phyloP scores from a whole-genome alignment of 1,140 invertebrate species.

The Dendrolimus punctatus region DNA sequence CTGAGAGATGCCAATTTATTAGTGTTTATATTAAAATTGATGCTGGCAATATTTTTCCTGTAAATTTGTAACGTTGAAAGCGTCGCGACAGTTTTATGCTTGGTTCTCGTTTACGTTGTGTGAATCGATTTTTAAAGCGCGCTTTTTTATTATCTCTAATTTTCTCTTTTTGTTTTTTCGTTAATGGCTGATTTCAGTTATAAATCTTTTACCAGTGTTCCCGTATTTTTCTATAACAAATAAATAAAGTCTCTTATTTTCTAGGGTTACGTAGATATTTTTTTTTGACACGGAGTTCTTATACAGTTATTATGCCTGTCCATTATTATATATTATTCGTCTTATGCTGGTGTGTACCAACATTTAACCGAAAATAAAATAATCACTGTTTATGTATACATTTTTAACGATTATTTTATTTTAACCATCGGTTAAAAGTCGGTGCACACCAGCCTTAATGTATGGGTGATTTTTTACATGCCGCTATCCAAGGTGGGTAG shows the following conservation, averaged over 20 bases:
- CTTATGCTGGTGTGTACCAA: too few relatives aligned
- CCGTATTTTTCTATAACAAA: neutral
- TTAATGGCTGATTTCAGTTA: conserved; percentile 1
- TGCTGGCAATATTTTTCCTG: conserved; percentile 62
- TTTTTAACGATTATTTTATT: too few relatives aligned
- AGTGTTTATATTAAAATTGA: conserved; percentile 69
- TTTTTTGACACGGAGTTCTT: too few relatives aligned
- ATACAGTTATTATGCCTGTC: too few relatives aligned
- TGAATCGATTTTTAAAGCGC: conserved; percentile 49
- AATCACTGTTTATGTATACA: too few relatives aligned
- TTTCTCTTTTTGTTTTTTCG: conserved; percentile 13
- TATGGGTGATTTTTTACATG: too few relatives aligned
- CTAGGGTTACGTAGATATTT: too few relatives aligned
- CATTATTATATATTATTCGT: too few relatives aligned
- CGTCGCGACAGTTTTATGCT: conserved; percentile 45
- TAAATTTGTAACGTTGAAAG: conserved; percentile 64
- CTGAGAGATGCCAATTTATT: conserved; percentile 69
- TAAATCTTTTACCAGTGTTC: neutral
- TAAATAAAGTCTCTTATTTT: neutral
- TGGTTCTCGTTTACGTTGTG: conserved; percentile 37
- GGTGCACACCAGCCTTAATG: too few relatives aligned
- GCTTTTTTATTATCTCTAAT: conserved; percentile 9
- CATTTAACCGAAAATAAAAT: too few relatives aligned
- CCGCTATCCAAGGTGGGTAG: too few relatives aligned
- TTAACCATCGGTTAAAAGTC: too few relatives aligned